Conservation (phyloP, 2,888 invertebrate species). For the Ashinkailepas kermadecensis region DNA sequence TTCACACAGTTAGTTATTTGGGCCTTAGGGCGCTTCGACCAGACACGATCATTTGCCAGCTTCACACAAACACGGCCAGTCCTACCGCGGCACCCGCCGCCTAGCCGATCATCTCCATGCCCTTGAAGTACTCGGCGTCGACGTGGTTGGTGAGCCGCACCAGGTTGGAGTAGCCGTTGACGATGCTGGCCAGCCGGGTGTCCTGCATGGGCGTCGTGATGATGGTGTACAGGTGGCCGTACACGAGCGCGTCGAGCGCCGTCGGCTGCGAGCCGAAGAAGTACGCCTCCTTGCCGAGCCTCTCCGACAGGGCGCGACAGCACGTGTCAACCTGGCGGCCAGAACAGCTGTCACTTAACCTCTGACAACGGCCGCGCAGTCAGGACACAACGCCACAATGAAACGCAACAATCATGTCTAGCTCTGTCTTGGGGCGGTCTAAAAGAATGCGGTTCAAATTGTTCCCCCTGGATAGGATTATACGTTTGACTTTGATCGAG, state of each 20-base stretch:
- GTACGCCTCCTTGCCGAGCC: conserved; percentile 75
- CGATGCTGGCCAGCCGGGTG: conserved; percentile 67
- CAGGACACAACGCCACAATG: too few species aligned
- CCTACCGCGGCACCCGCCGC: not conserved
- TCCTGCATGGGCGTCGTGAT: conserved; percentile 82
- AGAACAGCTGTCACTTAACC: too few species aligned
- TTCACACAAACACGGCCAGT: too few species aligned
- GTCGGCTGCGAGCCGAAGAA: conserved; percentile 80
- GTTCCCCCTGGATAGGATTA: too few species aligned
- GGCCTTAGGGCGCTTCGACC: too few species aligned
- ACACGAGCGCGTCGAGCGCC: conserved; percentile 90
- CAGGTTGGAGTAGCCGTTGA: conserved; percentile 65
- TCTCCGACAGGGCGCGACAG: conserved; percentile 75
- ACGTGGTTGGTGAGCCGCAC: conserved; percentile 74
- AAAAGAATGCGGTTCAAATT: too few species aligned
- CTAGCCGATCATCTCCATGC: conserved; percentile 13
- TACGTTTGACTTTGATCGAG: too few species aligned
- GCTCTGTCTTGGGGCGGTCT: too few species aligned
- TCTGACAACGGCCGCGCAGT: too few species aligned
- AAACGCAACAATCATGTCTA: too few species aligned
- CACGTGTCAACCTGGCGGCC: conserved; percentile 65
- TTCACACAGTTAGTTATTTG: too few species aligned
- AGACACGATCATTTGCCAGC: too few species aligned
- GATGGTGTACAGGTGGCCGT: conserved; percentile 93
- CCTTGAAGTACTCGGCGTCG: conserved; percentile 66